A percentile compares a stretch with the other conserved stretches of the same genome.
phyloP scores from a whole-genome alignment of 2,888 invertebrate genomes.

The Galeopsomyia nigrocyanea region DNA sequence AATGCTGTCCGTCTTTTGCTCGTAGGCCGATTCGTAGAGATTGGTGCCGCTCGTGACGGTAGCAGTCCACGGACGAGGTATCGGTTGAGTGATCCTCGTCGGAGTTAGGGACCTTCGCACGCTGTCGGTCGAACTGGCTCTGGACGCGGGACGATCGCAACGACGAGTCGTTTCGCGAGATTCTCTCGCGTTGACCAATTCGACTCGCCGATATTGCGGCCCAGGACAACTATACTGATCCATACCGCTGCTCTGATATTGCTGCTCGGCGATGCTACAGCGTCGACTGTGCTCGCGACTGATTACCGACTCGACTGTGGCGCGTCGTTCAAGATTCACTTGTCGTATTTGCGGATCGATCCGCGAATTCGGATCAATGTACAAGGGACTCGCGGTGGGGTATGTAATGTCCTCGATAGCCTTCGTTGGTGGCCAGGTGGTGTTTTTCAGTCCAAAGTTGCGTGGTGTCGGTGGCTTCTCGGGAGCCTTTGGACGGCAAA shows the following conservation, averaged over 20 bases:
- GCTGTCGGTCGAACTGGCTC: constrained; percentile 62
- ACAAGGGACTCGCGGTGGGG: constrained; percentile 66
- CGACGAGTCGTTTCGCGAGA: constrained; percentile 54
- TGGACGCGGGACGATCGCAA: constrained; percentile 52
- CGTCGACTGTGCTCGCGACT: constrained; percentile 48
- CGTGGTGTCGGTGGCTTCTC: constrained; percentile 51
- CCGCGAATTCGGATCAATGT: constrained; percentile 64
- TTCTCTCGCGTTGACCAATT: constrained; percentile 53
- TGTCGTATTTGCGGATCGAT: constrained; percentile 57
- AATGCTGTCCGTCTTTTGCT: constrained; percentile 50
- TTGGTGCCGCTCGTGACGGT: constrained; percentile 61
- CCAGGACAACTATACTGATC: constrained; percentile 63
- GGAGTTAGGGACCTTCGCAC: constrained; percentile 64
- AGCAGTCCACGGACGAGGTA: constrained; percentile 65
- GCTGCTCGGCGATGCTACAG: constrained; percentile 49
- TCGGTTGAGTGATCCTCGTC: constrained; percentile 64
- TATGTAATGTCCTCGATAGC: constrained; percentile 64
- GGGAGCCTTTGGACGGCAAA: constrained; percentile 42
- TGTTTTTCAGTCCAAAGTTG: constrained; percentile 52
- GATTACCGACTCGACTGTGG: constrained; percentile 55
- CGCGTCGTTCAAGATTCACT: constrained; percentile 59
- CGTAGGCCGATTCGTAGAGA: constrained; percentile 59
- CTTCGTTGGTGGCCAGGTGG: constrained; percentile 64
- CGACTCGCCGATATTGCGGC: constrained; percentile 60
- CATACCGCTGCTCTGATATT: constrained; percentile 54